Base-by-base conservation (phyloP, 2,888 invertebrate genomes). In the Himalopsyche japonica region DNA sequence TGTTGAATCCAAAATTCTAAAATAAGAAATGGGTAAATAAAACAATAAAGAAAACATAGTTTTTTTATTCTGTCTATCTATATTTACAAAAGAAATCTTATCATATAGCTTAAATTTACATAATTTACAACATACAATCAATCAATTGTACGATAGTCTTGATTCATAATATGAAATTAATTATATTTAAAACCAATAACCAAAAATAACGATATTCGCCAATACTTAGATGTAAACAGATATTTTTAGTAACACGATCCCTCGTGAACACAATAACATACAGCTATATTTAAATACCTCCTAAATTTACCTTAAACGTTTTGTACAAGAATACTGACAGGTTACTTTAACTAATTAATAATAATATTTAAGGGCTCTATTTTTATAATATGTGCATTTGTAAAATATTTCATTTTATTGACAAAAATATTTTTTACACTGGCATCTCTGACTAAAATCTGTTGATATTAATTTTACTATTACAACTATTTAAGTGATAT, bases 311-410 rank as follows among this genome's bases (percentile, higher is more conserved):
- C n/a, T 6, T 76, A 76, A 57, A 57, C 12, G 30, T 76, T 76
- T 76, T 76, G 76, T 76, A 76, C 76, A 76, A 76, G 76, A 76
- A 76, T 76, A 76, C 57, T 57, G 76, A 34, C 34, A 76, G 76
- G 76, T 76, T 32, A n/a, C 32, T 32, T 76, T 76, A 34, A 32
- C 30, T 76, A 34, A 76, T 76, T 76, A 8, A 57, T 20, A 57
- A 57, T 57, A 57, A 57, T 57, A 57, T n/a, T 49, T 49, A 57
- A 20, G 57, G 57, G 57, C 57, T 57, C 57, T 57, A 57, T 57
- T 57, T 57, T 57, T 57, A 57, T 57, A 49, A 49, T 49, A 57
- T 57, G 57, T 57, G 57, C 57, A 57, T 57, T 57, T 57, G 57
- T 57, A 57, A 57, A 57, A 57, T 57, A 57, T 57, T 57, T 57